Base-by-base conservation (phyloP, 2,113 vertebrate genomes). In the Semnopithecus entellus region DNA sequence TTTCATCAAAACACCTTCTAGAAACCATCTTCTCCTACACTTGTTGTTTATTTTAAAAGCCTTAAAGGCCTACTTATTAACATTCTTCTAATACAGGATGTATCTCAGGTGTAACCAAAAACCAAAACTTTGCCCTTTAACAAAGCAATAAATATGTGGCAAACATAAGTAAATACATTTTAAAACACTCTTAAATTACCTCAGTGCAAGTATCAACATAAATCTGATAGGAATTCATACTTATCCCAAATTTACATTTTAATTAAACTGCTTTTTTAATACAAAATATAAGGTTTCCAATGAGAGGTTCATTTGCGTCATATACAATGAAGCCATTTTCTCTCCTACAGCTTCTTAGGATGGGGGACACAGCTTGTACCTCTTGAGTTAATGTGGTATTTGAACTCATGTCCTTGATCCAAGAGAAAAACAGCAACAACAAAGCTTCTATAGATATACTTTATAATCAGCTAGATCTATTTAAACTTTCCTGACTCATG, bases 11-110 rank as follows among this genome's bases (percentile, higher is more conserved):
- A 78, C 59, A 52, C 23, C 79, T 88, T 48, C 80, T 94, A 76
- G 97, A 98, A 95, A 86, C 84, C 2, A 82, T 43, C 79, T 68
- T 79, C 83, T 90, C 40, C 85, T 80, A 59, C 43, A 59, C 86
- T 83, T 94, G 75, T 88, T 95, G 92, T 97, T 97, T 68, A 83
- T 66, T 75, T 82, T 89, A 92, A 95, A 92, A 91, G n/a, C 57
- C 48, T 95, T 79, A 52, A 96, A 94, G 88, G 61, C 48, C 61
- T 52, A 55, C 76, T 96, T 96, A 87, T 50, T 40, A 82, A 48
- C n/a, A 30, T 73, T 91, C 35, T 80, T 79, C 83, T 83, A 59
- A 59, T 2, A 70, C 0, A 3, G 23, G 45, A 35, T 18, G 11
- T 68, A 57, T 18, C 48, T 89, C 38, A 90, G 88, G 17, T 20